Conservation (phyloP, 2,888 invertebrate genomes). For the Pteria penguin region DNA sequence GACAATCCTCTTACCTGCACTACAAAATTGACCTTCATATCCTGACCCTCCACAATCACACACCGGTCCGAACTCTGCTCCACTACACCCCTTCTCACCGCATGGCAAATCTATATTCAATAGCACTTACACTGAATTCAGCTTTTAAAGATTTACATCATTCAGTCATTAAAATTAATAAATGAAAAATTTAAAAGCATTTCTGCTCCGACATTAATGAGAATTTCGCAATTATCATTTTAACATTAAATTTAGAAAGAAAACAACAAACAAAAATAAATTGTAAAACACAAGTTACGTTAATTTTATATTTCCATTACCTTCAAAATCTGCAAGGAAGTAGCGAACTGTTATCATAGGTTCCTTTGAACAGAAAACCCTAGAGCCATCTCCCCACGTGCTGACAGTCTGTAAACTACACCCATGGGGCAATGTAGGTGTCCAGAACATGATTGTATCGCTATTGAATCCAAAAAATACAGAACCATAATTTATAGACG, state of each 20-base stretch:
- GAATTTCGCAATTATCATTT: too few species aligned
- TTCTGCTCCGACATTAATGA: too few species aligned
- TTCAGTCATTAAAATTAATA: neutral
- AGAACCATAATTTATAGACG: neutral
- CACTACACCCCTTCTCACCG: constrained; percentile 22
- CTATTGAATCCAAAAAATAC: constrained; percentile 14
- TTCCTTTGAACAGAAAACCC: neutral
- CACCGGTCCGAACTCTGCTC: constrained; percentile 14
- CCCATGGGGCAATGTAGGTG: constrained; percentile 1
- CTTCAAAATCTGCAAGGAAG: neutral
- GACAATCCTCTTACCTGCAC: constrained; percentile 21
- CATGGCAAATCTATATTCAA: constrained; percentile 25
- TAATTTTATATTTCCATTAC: too few species aligned
- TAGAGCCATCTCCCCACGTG: constrained; percentile 5
- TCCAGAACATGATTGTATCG: neutral
- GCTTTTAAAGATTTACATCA: neutral
- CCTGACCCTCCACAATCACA: constrained; percentile 34
- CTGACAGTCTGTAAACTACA: constrained; percentile 13
- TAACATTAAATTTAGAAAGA: too few species aligned
- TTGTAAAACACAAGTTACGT: too few species aligned
- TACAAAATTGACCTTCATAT: constrained; percentile 32
- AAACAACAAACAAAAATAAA: too few species aligned
- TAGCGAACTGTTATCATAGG: neutral
- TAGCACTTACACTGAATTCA: neutral
- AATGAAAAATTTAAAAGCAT: too few species aligned